Percentiles rank a stretch among this genome's conserved stretches.
Evolutionary conservation across 2,797 vertebrate species (phyloP).

Genomic region (Lophius americanus): DNA sequence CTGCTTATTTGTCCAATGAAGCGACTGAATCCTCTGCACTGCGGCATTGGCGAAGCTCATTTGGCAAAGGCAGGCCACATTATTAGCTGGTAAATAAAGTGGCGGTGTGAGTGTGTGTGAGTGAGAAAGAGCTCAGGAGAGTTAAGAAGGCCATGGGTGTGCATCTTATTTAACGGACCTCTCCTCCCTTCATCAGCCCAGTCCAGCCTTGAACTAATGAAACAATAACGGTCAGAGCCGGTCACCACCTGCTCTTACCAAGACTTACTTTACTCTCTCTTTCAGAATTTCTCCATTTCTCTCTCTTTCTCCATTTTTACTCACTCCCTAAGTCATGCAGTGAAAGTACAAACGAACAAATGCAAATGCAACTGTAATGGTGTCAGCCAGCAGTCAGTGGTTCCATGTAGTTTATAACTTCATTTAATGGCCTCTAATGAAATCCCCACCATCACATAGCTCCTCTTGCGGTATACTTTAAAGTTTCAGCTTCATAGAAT

Average conservation of each 20-base stretch:
- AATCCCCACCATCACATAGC: no score
- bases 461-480: no score
- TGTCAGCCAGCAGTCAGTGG: background rate
- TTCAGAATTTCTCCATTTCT: constrained; percentile 15
- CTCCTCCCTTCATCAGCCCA: constrained; percentile 37
- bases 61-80: constrained; percentile 62
- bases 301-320: constrained; percentile 22
- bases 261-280: constrained; percentile 16
- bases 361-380: constrained; percentile 22
- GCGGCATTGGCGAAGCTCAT: constrained; percentile 61
- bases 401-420: constrained; percentile 3
- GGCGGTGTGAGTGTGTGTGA: constrained; percentile 33
- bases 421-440: background rate
- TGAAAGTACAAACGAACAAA: constrained; percentile 7
- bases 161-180: constrained; percentile 61
- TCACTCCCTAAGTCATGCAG: constrained; percentile 7
- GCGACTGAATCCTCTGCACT: constrained; percentile 56
- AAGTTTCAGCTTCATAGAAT: no score
- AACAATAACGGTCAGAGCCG: constrained; percentile 71
- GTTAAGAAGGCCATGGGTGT: constrained; percentile 40
- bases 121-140: constrained; percentile 43
- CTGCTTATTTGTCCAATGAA: constrained; percentile 75
- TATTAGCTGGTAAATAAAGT: constrained; percentile 77
- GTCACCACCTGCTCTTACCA: constrained; percentile 70
- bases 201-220: constrained; percentile 64